A percentile compares a stretch with the other conserved stretches of the same genome.
These are phyloP conservation scores for Gorsachius goisagi DNA, from an alignment of 2,113 vertebrate species.

Conservation along the genomic window DNA sequence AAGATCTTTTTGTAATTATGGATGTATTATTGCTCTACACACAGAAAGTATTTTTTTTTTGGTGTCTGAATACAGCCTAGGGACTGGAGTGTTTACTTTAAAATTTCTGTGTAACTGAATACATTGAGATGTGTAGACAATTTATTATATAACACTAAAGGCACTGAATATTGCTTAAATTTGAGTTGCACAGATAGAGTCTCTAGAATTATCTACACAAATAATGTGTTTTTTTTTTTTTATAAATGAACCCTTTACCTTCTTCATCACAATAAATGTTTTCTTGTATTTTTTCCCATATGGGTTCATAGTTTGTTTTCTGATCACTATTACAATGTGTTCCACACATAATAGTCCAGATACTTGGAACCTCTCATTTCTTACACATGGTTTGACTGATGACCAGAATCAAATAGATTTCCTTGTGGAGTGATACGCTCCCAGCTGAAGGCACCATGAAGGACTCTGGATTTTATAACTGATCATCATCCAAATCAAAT, in stretches of 20 bases:
- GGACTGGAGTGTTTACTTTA: neutral
- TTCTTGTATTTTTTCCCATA: neutral
- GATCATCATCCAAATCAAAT: neutral
- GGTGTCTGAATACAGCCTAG: neutral
- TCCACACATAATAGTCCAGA: neutral
- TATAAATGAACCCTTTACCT: neutral
- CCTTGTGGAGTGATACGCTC: neutral
- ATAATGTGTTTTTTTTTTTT: neutral
- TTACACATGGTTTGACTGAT: neutral
- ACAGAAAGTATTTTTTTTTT: neutral
- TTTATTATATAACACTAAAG: neutral
- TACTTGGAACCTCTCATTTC: neutral
- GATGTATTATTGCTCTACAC: neutral
- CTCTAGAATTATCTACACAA: neutral
- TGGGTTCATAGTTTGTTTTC: neutral
- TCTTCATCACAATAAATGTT: neutral
- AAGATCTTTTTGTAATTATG: neutral
- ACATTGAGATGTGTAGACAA: neutral
- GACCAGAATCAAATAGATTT: neutral
- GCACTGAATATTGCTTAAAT: neutral
- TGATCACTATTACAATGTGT: neutral
- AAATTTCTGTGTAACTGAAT: neutral
- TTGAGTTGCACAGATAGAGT: neutral
- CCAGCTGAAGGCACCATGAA: neutral
- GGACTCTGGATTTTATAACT: neutral